Conservation (phyloP, 1,140 invertebrate species). For the Procambarus virginalis region DNA sequence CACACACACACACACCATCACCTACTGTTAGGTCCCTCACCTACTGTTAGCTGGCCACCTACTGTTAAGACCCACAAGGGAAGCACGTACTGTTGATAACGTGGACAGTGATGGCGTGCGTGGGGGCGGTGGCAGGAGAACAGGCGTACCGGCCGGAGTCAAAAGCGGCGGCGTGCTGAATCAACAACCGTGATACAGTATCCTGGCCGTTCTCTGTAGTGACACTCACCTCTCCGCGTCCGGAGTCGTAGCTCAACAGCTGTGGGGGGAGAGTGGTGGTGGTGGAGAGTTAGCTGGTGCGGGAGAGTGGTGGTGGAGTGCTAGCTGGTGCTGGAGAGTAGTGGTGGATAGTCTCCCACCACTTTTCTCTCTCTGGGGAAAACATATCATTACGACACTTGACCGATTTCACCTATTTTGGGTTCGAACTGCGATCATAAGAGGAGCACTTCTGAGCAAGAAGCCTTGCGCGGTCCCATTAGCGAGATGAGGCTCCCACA, state of each 20-base stretch:
- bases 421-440: too few relatives aligned
- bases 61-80: too few relatives aligned
- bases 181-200: constrained; percentile 86
- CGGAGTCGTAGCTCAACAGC: constrained; percentile 72
- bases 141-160: constrained; percentile 81
- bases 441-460: too few relatives aligned
- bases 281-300: neutral
- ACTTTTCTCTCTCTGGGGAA: too few relatives aligned
- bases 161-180: constrained; percentile 81
- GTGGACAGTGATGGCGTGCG: constrained; percentile 87
- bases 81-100: constrained; percentile 84
- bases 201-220: constrained; percentile 87
- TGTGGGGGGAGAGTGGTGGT: neutral
- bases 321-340: neutral
- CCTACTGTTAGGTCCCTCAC: too few relatives aligned
- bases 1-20: too few relatives aligned
- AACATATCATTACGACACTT: too few relatives aligned
- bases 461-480: too few relatives aligned
- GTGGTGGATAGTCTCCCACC: too few relatives aligned
- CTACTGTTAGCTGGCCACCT: too few relatives aligned
- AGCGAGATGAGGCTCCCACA: too few relatives aligned
- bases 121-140: constrained; percentile 87
- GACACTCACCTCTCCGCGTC: constrained; percentile 81
- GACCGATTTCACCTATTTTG: too few relatives aligned
- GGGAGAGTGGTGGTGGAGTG: neutral